Evolutionary conservation across 1,140 invertebrate genomes (phyloP), one percentile per base, ranked within the genome.

Genomic region (Drosophila bifasciata): DNA sequence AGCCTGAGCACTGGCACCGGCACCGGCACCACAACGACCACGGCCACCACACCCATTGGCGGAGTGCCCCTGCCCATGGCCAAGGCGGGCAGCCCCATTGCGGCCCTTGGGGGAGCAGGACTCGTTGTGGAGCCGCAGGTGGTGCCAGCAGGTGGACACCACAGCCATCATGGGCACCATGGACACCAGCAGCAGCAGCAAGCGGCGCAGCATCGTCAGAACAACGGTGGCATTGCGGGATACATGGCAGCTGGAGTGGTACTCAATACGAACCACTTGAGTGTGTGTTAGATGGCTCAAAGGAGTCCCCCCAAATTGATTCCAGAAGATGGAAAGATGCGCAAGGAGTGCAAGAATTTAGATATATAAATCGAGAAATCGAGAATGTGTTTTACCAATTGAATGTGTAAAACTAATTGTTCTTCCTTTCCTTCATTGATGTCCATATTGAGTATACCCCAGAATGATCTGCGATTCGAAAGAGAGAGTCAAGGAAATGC

Each of bases 181-280:
- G 64, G 68, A 5, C 66, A 62, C 6, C 48, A 57, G 9, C 78
- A 52, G 17, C 67, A 58, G n/a, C 62, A 67, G 3, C 63, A 51
- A 17, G 56, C 32, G 36, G 56, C 49, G 32, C 76, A 36, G 19
- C 76, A 73, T 4, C 72, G 74, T 11, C 77, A 67, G 45, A 71
- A 79, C 15, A 74, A 79, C 28, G 72, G 85, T 19, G 63, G 56
- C 17, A 68, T 77, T 19, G 68, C 62, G 8, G 79, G 78, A 11
- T 90, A 90, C 13, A 90, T 91, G 88, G 83, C 90, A 3, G 85
- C 90, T 5, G 90, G 90, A 2, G 88, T 91, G 21, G 90, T 91
- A 13, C 85, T 91, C 23, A 91, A 91, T 50, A 85, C 90, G 23
- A 91, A 88, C 66, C 90, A 91, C 73, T 73, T 91, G 76, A 91